Evolutionary conservation across 2,113 vertebrate species (phyloP), one percentile per base, ranked within the genome.

Genomic region (Seriola rivoliana): DNA sequence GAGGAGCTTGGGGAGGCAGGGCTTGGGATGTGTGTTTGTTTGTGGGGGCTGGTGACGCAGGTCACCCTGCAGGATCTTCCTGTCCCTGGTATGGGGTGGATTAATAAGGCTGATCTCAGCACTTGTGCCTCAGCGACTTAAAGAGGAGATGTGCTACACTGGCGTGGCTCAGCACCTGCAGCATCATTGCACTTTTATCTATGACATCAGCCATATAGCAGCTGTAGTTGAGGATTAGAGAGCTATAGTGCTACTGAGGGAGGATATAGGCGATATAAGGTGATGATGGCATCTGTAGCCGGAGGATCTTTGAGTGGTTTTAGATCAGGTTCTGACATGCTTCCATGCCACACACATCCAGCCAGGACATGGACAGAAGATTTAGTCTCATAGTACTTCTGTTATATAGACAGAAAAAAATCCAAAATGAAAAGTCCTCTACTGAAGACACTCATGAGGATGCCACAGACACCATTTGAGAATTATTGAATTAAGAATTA

Each of bases 71-170:
- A 62, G 82, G 71, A 82, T 82, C 82, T 25, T 70, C 48, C 73
- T 40, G 46, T 55, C 78, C 74, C 58, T 66, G 80, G 82, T 87
- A 69, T 70, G 58, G 57, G 80, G 70, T 72, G 85, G 90, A 91
- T 91, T 86, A 91, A 85, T 89, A 79, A 54, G 29, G 81, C 87
- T 90, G 84, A 90, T 84, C 82, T 63, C 50, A 68, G 71, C 84
- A 80, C 81, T 90, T 62, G 21, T 12, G 44, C 83, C 62, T 52
- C 57, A 69, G 84, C 62, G 79, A 82, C 75, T 89, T 85, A 76
- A 73, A 57, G 78, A 74, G 73, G 74, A 60, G 78, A 68, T 92
- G 75, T 70, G 67, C 64, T 32, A 50, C 79, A 81, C 59, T 66
- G 75, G 50, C 55, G 60, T 75, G 69, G 69, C 76, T 80, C 55